Evolutionary conservation across 2,888 invertebrate species (phyloP).

Genomic region (Pinctada fucata): DNA sequence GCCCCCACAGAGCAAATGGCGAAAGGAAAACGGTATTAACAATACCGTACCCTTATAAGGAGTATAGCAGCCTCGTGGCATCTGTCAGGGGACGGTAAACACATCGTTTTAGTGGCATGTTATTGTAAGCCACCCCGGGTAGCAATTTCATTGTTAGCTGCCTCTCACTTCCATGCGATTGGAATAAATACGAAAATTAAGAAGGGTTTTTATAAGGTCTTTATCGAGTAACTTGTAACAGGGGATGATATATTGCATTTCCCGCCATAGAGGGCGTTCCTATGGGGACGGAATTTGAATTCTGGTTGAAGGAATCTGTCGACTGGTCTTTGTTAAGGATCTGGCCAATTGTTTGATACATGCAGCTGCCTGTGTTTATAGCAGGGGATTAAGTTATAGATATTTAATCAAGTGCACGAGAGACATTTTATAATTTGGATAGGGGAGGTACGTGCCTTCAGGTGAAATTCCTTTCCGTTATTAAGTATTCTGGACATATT

Average conservation of each 20-base stretch:
- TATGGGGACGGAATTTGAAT: not conserved
- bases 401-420: slow-evolving; percentile 29
- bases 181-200: slow-evolving; percentile 4
- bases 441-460: slow-evolving; percentile 14
- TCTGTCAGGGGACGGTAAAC: slow-evolving; percentile 19
- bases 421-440: slow-evolving; percentile 11
- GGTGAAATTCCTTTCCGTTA: slow-evolving; percentile 22
- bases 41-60: not conserved
- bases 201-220: not conserved
- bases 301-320: not conserved
- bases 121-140: not conserved
- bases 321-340: slow-evolving; percentile 1
- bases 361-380: slow-evolving; percentile 26
- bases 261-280: not conserved
- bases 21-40: not conserved
- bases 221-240: slow-evolving; percentile 11
- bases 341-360: not conserved
- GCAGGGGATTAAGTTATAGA: slow-evolving; percentile 15
- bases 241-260: slow-evolving; percentile 7
- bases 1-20: not conserved
- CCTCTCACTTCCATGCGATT: not conserved
- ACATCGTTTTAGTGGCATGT: not conserved
- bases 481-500: slow-evolving; percentile 1
- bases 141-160: slow-evolving; percentile 2
- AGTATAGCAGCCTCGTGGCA: slow-evolving; percentile 17